phyloP scores from a whole-genome alignment of 1,140 invertebrate species.

The Gonioctena quinquepunctata region DNA sequence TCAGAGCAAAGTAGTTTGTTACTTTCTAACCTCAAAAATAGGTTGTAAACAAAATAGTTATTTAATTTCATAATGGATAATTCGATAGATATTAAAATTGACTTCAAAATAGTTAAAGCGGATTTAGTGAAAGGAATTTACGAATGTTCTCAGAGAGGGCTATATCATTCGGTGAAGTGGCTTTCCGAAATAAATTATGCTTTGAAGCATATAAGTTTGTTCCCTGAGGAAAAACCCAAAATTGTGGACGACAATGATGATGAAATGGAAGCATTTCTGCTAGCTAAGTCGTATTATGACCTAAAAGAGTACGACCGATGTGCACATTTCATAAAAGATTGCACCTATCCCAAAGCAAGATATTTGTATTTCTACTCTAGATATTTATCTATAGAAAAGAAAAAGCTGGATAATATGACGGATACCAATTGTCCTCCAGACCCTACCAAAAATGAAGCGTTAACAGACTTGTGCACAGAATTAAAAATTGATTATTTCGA shows the following conservation, averaged over 20 bases:
- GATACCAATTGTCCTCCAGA: slow-evolving; percentile 74
- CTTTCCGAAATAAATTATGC: slow-evolving; percentile 81
- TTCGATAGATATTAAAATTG: slow-evolving; percentile 56
- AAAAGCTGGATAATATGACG: slow-evolving; percentile 81
- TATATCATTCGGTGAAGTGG: slow-evolving; percentile 80
- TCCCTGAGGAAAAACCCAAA: slow-evolving; percentile 52
- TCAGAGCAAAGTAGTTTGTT: background rate
- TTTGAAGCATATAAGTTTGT: slow-evolving; percentile 67
- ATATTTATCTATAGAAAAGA: slow-evolving; percentile 89
- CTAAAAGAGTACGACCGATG: slow-evolving; percentile 90
- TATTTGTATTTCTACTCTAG: slow-evolving; percentile 85
- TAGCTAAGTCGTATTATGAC: slow-evolving; percentile 91
- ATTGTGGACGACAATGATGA: slow-evolving; percentile 56
- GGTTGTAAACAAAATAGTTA: background rate
- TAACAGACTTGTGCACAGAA: slow-evolving; percentile 62
- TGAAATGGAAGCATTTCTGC: slow-evolving; percentile 73
- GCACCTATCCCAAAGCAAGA: slow-evolving; percentile 65
- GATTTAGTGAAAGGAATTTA: slow-evolving; percentile 69
- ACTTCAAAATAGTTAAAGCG: slow-evolving; percentile 66
- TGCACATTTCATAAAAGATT: slow-evolving; percentile 79
- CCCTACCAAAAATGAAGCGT: slow-evolving; percentile 61
- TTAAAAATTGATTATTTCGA: slow-evolving; percentile 64
- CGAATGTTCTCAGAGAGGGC: slow-evolving; percentile 72
- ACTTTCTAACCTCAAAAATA: background rate
- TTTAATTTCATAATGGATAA: slow-evolving; percentile 15